Conservation (phyloP, 2,888 invertebrate species). For the Pachydiplax longipennis region DNA sequence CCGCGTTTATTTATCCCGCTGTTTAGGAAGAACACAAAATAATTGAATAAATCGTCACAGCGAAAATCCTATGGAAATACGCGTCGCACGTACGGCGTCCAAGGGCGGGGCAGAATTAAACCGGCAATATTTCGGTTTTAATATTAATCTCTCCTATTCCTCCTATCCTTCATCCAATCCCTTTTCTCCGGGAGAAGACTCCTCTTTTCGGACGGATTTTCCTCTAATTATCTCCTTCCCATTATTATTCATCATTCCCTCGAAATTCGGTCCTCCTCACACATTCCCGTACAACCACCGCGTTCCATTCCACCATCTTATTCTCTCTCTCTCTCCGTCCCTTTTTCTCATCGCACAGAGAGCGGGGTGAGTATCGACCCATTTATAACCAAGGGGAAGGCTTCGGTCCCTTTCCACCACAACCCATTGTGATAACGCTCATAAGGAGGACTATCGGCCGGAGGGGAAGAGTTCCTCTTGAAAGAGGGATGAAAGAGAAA, state of each 20-base stretch:
- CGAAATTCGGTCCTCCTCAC: neutral
- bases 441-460: constrained; percentile 42
- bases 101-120: neutral
- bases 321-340: constrained; percentile 18
- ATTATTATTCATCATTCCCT: neutral
- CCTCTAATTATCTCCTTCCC: neutral
- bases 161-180: neutral
- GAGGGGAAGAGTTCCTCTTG: constrained; percentile 1
- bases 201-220: neutral
- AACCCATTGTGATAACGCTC: constrained; percentile 43
- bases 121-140: neutral
- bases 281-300: neutral
- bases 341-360: constrained; percentile 27
- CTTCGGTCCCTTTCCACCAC: neutral
- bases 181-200: neutral
- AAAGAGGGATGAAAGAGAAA: neutral
- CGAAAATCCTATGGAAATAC: too few relatives aligned
- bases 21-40: too few relatives aligned
- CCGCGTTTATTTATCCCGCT: too few relatives aligned
- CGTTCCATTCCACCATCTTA: neutral
- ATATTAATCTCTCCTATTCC: neutral
- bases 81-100: neutral
- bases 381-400: constrained; percentile 37
- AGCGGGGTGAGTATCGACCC: constrained; percentile 41
- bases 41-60: too few relatives aligned